These are phyloP conservation scores for Heliconius ethilla DNA, from an alignment of 2,888 invertebrate species.

Conservation along the genomic window DNA sequence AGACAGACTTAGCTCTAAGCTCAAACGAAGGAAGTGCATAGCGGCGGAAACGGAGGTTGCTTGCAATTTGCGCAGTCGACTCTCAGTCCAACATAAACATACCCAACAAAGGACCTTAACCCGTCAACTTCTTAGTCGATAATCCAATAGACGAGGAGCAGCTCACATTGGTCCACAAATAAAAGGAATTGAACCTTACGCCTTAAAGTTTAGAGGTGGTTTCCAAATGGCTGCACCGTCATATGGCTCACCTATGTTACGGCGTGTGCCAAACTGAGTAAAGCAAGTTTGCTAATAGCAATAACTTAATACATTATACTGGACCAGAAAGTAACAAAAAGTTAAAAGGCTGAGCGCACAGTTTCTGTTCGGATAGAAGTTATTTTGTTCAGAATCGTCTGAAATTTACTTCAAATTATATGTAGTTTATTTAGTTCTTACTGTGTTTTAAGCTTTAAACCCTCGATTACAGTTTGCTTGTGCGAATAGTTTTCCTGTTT, in stretches of 20 bases:
- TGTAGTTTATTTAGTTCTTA: constrained; percentile 29
- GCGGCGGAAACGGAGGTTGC: constrained; percentile 48
- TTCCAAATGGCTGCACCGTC: constrained; percentile 23
- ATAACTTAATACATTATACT: constrained; percentile 47
- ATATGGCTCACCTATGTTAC: constrained; percentile 40
- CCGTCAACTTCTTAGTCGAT: constrained; percentile 33
- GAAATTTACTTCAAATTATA: constrained; percentile 38
- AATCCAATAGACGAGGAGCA: constrained; percentile 32
- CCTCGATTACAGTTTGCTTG: neutral
- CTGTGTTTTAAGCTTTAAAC: constrained; percentile 7
- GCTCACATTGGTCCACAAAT: constrained; percentile 15
- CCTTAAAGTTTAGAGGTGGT: constrained; percentile 36
- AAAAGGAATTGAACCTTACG: constrained; percentile 31
- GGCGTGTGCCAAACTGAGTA: constrained; percentile 44
- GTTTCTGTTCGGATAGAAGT: constrained; percentile 37
- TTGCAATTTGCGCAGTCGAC: constrained; percentile 48
- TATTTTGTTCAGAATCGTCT: constrained; percentile 39
- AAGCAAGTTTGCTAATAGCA: constrained; percentile 47
- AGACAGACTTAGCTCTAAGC: constrained; percentile 43
- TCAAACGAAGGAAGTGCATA: constrained; percentile 48
- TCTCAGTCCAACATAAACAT: constrained; percentile 40
- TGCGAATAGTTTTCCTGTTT: neutral
- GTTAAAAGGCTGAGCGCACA: constrained; percentile 44
- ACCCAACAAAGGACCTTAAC: constrained; percentile 39
- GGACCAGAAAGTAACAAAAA: constrained; percentile 46